Evolutionary conservation across 1,140 invertebrate genomes (phyloP).

Genomic region (Fopius arisanus): DNA sequence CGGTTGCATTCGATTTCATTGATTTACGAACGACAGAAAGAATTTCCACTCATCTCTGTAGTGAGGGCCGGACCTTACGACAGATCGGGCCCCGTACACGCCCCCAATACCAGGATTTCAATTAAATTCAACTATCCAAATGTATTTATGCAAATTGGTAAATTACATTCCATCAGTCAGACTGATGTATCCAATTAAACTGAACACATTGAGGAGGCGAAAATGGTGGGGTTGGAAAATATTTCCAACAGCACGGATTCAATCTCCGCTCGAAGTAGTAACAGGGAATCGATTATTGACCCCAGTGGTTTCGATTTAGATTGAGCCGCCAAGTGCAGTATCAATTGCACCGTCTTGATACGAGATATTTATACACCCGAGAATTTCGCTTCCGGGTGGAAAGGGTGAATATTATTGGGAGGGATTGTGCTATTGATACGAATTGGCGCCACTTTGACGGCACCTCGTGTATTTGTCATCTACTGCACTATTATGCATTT

Average conservation of each 20-base stretch:
- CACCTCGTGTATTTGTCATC: not conserved
- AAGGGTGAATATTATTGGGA: not conserved
- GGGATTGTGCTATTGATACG: not conserved
- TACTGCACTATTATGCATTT: not conserved
- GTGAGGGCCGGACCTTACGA: not conserved
- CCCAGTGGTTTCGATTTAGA: not conserved
- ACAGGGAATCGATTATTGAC: constrained; percentile 9
- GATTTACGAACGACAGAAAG: constrained; percentile 1
- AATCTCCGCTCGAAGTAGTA: not conserved
- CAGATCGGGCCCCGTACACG: constrained; percentile 13
- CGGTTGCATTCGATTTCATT: not conserved
- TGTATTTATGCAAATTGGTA: not conserved
- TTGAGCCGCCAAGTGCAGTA: not conserved
- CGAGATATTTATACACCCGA: not conserved
- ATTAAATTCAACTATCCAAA: constrained; percentile 18
- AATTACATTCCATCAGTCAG: not conserved
- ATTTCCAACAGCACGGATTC: not conserved
- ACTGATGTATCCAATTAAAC: not conserved
- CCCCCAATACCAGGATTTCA: constrained; percentile 20
- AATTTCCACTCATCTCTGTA: not conserved
- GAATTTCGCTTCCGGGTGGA: not conserved
- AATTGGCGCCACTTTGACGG: not conserved
- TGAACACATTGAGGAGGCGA: not conserved
- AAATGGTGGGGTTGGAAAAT: not conserved
- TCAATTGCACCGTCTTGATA: not conserved